A percentile compares a stretch with the other conserved stretches of the same genome.
These are phyloP conservation scores for Anas platyrhynchos DNA, from an alignment of 2,113 vertebrate genomes.

Conservation along the genomic window DNA sequence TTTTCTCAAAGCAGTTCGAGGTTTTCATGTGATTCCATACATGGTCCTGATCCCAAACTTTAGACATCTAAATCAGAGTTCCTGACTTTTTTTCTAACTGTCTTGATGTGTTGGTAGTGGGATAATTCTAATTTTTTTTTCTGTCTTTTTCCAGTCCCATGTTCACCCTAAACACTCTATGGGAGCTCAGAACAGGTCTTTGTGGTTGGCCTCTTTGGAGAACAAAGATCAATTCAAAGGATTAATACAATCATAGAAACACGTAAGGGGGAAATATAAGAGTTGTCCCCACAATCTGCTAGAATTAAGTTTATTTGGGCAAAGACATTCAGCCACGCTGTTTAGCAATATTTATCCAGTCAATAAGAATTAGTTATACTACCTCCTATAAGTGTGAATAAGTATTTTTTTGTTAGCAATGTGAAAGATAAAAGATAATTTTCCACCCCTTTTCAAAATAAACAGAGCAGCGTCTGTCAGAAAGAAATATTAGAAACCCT, in stretches of 20 bases:
- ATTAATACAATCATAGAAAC: background rate
- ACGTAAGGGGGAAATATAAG: background rate
- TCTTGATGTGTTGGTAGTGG: background rate
- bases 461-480: background rate
- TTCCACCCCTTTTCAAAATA: background rate
- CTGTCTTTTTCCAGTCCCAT: background rate
- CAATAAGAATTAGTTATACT: background rate
- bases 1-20: background rate
- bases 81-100: background rate
- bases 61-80: background rate
- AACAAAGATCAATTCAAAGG: background rate
- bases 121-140: background rate
- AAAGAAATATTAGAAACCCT: background rate
- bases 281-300: background rate
- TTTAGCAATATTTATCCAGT: background rate
- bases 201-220: background rate
- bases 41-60: background rate
- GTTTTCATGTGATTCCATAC: background rate
- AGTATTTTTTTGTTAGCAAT: background rate
- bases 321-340: background rate
- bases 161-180: background rate
- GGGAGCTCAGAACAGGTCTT: background rate
- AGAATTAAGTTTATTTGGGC: background rate
- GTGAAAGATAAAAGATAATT: background rate
- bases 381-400: background rate